phyloP scores from a whole-genome alignment of 1,140 invertebrate species.

The Sycophaga agraensis region DNA sequence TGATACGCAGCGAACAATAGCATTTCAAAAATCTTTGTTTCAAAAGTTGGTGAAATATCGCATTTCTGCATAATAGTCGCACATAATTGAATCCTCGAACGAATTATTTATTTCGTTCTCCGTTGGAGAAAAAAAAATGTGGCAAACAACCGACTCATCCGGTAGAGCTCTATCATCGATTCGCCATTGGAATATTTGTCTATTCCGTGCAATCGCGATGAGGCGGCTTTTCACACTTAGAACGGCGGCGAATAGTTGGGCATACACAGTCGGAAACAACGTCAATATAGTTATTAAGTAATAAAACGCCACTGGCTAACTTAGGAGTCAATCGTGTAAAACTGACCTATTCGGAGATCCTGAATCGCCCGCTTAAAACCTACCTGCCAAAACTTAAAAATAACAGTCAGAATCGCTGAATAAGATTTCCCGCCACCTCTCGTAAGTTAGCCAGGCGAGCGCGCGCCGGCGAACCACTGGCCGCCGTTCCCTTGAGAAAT shows the following conservation, averaged over 20 bases:
- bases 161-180: neutral
- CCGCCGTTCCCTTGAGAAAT: too few species aligned
- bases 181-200: neutral
- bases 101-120: slow-evolving; percentile 13
- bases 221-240: neutral
- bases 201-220: too few species aligned
- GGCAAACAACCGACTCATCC: neutral
- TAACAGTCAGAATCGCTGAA: too few species aligned
- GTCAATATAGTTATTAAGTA: neutral
- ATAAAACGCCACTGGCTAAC: neutral
- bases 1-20: neutral
- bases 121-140: neutral
- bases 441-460: too few species aligned
- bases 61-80: neutral
- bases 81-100: neutral
- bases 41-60: neutral
- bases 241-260: neutral
- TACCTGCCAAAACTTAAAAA: too few species aligned
- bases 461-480: too few species aligned
- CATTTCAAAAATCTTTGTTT: neutral
- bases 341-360: neutral
- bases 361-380: neutral
- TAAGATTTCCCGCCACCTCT: too few species aligned
- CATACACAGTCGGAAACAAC: too few species aligned
- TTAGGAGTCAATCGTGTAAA: neutral